Evolutionary conservation across 2,797 vertebrate species (phyloP), one percentile per base, ranked within the genome.

Genomic region (Morus bassanus): DNA sequence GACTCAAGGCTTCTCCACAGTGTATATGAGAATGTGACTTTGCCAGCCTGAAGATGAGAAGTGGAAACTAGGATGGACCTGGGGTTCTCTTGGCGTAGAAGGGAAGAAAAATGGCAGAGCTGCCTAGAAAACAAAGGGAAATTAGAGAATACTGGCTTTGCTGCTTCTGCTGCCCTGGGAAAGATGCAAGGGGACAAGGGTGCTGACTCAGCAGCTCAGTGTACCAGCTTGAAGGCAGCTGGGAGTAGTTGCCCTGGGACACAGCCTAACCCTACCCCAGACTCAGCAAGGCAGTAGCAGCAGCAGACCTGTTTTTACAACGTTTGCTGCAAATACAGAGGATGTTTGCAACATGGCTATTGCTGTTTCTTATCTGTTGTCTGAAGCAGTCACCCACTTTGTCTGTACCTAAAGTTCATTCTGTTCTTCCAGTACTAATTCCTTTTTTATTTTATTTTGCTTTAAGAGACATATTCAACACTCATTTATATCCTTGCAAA

Each of bases 171-270:
- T 77, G 53, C 12, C 37, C 31, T 56, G 31, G 15, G 35, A 51
- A 50, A 60, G 19, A 22, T 22, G 27, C 8, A 50, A 17, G 5
- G 6, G 16, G 12, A 28, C 64, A 65, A 61, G 4, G 19, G 14
- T 74, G 45, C 22, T 79, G 57, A 60, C 39, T 74, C 54, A 63
- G 48, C 53, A 82, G 3, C 43, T 54, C 45, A 6, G 3, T 57
- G 33, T 54, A 17, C 46, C 6, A 4, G 2, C 10, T 51, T 72
- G 16, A 81, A 53, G 11, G 16, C 1, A 0, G 3, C 5, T 69
- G 39, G 28, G 23, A 63, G 15, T 16, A 28, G 33, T 2, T 84
- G 35, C 7, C 22, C 19, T 35, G 23, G 16, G 35, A 63, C 25
- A 25, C 19, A 68, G 13, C 9, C 33, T 61, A 21, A 9, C 7